phyloP scores from a whole-genome alignment of 2,797 vertebrate genomes.

The Cuculus canorus region DNA sequence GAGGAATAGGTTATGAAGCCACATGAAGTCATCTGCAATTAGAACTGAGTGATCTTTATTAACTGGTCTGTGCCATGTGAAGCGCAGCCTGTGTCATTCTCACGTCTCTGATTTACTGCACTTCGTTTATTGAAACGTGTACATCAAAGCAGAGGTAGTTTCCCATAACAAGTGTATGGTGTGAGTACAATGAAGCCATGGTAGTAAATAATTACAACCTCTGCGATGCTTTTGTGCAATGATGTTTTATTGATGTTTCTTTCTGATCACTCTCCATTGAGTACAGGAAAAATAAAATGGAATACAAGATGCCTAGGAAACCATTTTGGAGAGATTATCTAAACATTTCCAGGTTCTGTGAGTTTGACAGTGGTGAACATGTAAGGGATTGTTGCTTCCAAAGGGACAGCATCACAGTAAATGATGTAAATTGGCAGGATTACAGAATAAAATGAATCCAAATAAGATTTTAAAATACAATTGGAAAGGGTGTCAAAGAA shows the following conservation, averaged over 20 bases:
- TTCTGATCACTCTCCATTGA: constrained; percentile 1
- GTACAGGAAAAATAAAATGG: not conserved
- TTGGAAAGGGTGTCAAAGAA: constrained; percentile 61
- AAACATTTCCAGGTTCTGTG: not conserved
- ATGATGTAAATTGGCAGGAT: constrained; percentile 69
- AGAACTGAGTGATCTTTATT: not conserved
- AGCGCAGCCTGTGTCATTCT: not conserved
- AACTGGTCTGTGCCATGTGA: not conserved
- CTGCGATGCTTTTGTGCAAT: not conserved
- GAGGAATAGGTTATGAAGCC: not conserved
- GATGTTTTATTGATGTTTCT: not conserved
- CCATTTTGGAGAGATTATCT: constrained; percentile 19
- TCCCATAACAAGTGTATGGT: not conserved
- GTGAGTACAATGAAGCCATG: not conserved
- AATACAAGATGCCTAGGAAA: constrained; percentile 15
- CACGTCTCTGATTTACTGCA: not conserved
- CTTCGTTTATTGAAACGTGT: not conserved
- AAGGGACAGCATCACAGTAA: constrained; percentile 53
- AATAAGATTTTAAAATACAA: constrained; percentile 67
- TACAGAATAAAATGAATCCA: constrained; percentile 65
- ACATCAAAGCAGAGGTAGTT: not conserved
- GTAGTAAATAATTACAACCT: not conserved
- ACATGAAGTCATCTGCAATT: not conserved
- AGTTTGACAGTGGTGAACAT: constrained; percentile 39
- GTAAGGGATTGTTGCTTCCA: constrained; percentile 61